Conservation (phyloP, 2,888 invertebrate species). For the Coleophora flavipennella region DNA sequence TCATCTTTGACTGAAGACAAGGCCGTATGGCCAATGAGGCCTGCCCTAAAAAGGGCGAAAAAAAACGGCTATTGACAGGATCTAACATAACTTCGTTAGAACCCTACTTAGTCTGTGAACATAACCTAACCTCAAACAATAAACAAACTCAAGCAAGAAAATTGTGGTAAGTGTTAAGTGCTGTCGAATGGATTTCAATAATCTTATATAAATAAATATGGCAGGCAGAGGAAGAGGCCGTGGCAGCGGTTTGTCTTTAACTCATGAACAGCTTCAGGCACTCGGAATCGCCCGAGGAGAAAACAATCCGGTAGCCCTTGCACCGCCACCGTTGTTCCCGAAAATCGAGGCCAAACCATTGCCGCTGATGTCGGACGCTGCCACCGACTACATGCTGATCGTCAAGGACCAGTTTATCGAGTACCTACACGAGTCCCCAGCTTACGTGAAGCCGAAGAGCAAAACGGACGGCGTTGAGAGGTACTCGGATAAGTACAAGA, state of each 20-base stretch:
- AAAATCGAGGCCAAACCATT: conserved; percentile 73
- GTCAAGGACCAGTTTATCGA: conserved; percentile 82
- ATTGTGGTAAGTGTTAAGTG: too few species aligned
- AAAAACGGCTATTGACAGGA: too few species aligned
- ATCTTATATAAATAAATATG: conserved; percentile 26
- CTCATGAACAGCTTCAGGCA: conserved; percentile 72
- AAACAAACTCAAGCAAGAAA: too few species aligned
- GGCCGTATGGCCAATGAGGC: too few species aligned
- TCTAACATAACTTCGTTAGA: too few species aligned
- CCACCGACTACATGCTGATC: conserved; percentile 79
- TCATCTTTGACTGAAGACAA: too few species aligned
- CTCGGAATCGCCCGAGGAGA: conserved; percentile 72
- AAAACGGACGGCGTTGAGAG: conserved; percentile 66
- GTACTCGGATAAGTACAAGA: conserved; percentile 73
- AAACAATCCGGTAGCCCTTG: conserved; percentile 58
- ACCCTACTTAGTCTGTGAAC: too few species aligned
- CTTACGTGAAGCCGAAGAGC: conserved; percentile 67
- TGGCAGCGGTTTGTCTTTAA: conserved; percentile 62
- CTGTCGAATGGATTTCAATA: too few species aligned
- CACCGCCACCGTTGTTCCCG: conserved; percentile 75
- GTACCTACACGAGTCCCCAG: conserved; percentile 78
- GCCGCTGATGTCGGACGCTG: conserved; percentile 63
- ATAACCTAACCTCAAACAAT: too few species aligned
- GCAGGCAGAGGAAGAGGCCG: conserved; percentile 67
- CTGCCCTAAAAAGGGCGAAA: too few species aligned